Conservation (phyloP, 2,113 vertebrate genomes). For the Sterna hirundo region DNA sequence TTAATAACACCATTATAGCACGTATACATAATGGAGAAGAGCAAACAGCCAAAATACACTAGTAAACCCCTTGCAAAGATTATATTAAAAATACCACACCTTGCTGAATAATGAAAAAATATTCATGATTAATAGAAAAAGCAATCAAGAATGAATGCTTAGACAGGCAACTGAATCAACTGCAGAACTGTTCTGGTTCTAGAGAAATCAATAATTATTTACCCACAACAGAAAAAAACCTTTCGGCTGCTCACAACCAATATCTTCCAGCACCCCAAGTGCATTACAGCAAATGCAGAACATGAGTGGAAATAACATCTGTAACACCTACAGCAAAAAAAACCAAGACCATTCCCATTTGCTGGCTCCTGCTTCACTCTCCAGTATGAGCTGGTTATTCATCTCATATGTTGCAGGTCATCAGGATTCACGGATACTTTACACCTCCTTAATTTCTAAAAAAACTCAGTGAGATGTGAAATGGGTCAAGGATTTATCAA, state of each 20-base stretch:
- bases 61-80: neutral
- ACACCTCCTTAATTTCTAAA: neutral
- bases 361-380: neutral
- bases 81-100: neutral
- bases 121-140: neutral
- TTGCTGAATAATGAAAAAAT: neutral
- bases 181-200: neutral
- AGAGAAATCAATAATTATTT: neutral
- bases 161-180: neutral
- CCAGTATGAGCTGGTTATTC: neutral
- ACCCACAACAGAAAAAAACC: neutral
- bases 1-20: neutral
- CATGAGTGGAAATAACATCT: neutral
- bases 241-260: neutral
- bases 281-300: neutral
- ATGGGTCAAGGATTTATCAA: neutral
- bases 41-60: neutral
- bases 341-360: neutral
- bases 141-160: neutral
- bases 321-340: neutral
- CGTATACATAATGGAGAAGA: neutral
- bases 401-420: neutral
- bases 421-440: neutral
- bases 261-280: neutral
- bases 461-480: neutral